Conservation (phyloP, 2,888 invertebrate genomes). For the Nomada ferruginata region DNA sequence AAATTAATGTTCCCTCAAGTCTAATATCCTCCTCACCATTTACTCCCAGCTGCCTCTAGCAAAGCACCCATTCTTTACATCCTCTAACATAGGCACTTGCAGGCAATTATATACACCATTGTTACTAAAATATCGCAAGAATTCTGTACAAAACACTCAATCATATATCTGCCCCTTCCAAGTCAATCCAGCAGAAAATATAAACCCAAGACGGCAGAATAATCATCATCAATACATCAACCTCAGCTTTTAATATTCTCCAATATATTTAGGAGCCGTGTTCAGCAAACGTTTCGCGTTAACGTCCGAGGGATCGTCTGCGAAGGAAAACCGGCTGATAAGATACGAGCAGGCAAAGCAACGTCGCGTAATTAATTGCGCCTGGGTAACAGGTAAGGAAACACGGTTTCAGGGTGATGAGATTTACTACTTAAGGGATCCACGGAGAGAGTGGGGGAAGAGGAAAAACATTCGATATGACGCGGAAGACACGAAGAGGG, state of each 20-base stretch:
- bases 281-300: conserved; percentile 7
- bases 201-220: background rate
- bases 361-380: conserved; percentile 47
- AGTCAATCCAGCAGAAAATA: background rate
- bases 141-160: too few species aligned
- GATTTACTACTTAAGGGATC: conserved; percentile 52
- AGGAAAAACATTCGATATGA: conserved; percentile 49
- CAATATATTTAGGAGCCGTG: background rate
- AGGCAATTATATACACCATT: background rate
- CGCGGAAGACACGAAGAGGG: conserved; percentile 44
- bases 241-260: background rate
- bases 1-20: too few species aligned
- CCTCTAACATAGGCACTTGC: background rate
- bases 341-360: conserved; percentile 16
- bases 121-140: too few species aligned
- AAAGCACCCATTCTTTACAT: background rate
- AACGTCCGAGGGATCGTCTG: background rate
- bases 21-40: too few species aligned
- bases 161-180: too few species aligned
- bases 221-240: background rate
- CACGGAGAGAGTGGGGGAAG: conserved; percentile 33
- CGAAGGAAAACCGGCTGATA: conserved; percentile 30
- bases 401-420: conserved; percentile 39
- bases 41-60: too few species aligned
- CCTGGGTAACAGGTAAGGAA: conserved; percentile 6